Evolutionary conservation across 2,113 vertebrate species (phyloP), one percentile per base, ranked within the genome.

Genomic region (Lethenteron camtschaticum): DNA sequence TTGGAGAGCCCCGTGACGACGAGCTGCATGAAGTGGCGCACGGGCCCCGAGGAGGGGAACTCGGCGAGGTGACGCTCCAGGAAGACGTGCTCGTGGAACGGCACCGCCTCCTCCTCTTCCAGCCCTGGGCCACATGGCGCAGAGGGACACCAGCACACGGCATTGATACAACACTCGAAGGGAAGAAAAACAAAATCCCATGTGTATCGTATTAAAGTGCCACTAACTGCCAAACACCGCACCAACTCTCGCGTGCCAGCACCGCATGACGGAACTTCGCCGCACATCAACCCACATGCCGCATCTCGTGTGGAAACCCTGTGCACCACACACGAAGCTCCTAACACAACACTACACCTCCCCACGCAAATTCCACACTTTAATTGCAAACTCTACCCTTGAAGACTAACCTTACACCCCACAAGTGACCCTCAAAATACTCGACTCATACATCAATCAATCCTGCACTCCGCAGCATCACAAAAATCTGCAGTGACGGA

Each of bases 1-100:
- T 80, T 89, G 0, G 86, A 85, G 73, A 99, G 82, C 69, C 94
- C 94, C 6, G 81, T 82, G 70, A 87, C 77, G 55, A 99, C 91
- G 0, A 99, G 82, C 71, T 97, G 90, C 88, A 99, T 96, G 78
- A 99, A 99, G 78, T 94, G 88, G 58, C 85, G 83, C 75, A 97
- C 78, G 5, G 92, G 89, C 70, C 89, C 94, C 72, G 84, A 80
- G 63, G 75, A 79, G 58, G 92, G 87, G 74, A 99, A 97, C 66
- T 78, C 81, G 73, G 83, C 75, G 3, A 99, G 77, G 75, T 95
- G 79, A 72, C 83, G 86, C 58, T 91, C 87, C 74, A 99, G 78
- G 81, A 95, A 97, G 76, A 99, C 73, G 20, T 99, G 94, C 73
- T 99, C 91, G 68, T 95, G 80, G 80, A 99, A 99, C 24, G 85